Base-by-base conservation (phyloP, 2,888 invertebrate species). In the Doris montereyensis region DNA sequence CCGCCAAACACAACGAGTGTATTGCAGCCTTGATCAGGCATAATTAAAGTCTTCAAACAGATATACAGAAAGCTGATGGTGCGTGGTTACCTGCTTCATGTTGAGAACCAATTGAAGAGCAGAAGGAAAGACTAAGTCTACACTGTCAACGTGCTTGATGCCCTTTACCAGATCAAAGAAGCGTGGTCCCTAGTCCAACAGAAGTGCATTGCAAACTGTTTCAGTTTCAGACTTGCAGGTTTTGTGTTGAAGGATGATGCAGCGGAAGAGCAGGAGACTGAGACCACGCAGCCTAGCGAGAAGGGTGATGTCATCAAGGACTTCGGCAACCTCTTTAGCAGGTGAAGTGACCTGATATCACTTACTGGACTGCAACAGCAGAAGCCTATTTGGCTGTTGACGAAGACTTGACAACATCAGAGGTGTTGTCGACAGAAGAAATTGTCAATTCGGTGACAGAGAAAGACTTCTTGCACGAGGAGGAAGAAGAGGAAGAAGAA, bases 11-110 rank as follows among this genome's bases (percentile, higher is more conserved):
- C 85, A 13, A 84, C 24, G 74, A 70, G 35, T 5, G 76, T 82
- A 4, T 79, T 81, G 0, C 87, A 87, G 65, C 86, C 86, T 1
- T 84, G 84, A 85, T 74, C 84, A 84, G 84, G 85, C 2, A 81
- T 87, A 24, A 84, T 85, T 13, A 76, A 83, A n/a, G 80, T 80
- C 58, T 75, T 84, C 2, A 82, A 84, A 52, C 26, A 17, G 26
- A 58, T 71, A 35, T 81, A 80, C 74, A 58, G 80, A 10, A 73
- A 81, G 52, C 73, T 30, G 26, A 24, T 58, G 1, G 58, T 74
- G 2, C 35, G 28, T 30, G 26, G 52, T 10, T 60, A 26, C 58
- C 35, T 74, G n/a, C n/a, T 74, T 30, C 74, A 74, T 52, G 24
- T 74, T 4, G 74, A 74, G 60, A n/a, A 74, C 1, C 74, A 58